A percentile compares a stretch with the other conserved stretches of the same genome.
phyloP scores from a whole-genome alignment of 2,888 invertebrate genomes.

The Watsonalla cultraria region DNA sequence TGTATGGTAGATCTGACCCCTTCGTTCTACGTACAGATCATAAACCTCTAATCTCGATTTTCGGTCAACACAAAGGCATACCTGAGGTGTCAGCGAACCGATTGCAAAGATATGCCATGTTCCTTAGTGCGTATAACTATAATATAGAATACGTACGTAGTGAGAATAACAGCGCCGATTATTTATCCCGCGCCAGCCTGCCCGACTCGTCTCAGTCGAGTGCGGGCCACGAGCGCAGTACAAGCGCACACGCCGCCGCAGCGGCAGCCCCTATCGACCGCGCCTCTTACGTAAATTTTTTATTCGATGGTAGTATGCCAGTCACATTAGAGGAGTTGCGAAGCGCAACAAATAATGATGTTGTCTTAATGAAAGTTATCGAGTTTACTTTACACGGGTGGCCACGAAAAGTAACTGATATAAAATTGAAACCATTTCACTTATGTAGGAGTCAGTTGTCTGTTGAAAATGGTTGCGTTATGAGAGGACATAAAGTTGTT shows the following conservation, averaged over 20 bases:
- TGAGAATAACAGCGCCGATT: constrained; percentile 18
- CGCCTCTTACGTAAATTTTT: constrained; percentile 1
- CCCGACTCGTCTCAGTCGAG: neutral
- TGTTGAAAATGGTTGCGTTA: constrained; percentile 2
- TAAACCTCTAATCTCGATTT: constrained; percentile 24
- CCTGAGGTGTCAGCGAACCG: constrained; percentile 25
- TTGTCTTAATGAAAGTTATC: neutral
- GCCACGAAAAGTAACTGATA: neutral
- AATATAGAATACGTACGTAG: constrained; percentile 24
- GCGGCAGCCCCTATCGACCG: neutral
- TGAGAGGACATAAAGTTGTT: constrained; percentile 2
- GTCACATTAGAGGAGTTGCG: neutral
- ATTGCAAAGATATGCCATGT: constrained; percentile 25
- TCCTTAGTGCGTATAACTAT: constrained; percentile 24
- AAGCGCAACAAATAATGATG: neutral
- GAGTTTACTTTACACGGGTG: neutral
- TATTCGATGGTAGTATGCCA: constrained; percentile 1
- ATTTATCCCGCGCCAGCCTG: constrained; percentile 12
- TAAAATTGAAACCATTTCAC: neutral
- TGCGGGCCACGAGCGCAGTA: neutral
- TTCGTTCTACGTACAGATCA: constrained; percentile 24
- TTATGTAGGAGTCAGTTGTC: neutral
- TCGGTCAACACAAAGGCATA: constrained; percentile 20
- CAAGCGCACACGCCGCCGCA: neutral
- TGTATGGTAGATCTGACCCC: constrained; percentile 19